Evolutionary conservation across 2,888 invertebrate species (phyloP).

Genomic region (Linhomoeus sp.): DNA sequence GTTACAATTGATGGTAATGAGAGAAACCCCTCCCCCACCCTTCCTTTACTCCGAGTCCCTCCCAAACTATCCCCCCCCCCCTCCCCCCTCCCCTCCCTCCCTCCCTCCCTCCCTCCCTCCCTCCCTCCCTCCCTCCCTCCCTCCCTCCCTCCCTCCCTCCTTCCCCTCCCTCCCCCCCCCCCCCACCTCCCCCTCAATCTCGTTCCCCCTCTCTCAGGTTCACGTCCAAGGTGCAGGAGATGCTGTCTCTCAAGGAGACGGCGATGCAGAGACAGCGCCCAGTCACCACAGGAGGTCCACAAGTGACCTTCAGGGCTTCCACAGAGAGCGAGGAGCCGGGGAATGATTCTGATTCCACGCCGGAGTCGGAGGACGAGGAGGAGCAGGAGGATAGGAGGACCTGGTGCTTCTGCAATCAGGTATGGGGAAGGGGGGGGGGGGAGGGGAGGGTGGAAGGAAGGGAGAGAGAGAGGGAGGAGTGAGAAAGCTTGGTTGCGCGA

Average conservation of each 20-base stretch:
- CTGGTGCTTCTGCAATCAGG: constrained; percentile 20
- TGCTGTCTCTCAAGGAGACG: constrained; percentile 21
- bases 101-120: no score
- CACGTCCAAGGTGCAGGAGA: constrained; percentile 21
- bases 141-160: no score
- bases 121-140: no score
- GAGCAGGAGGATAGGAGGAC: constrained; percentile 4
- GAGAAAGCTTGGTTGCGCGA: no score
- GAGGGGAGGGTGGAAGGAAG: neutral
- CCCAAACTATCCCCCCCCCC: no score
- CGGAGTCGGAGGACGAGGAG: neutral
- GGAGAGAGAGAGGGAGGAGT: no score
- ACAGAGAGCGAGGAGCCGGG: constrained; percentile 9
- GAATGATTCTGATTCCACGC: neutral
- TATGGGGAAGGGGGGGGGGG: neutral
- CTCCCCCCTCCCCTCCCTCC: no score
- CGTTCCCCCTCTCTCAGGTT: constrained; percentile 11
- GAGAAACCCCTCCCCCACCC: no score
- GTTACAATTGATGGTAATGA: neutral
- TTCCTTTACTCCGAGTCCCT: no score
- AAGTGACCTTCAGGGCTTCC: constrained; percentile 2
- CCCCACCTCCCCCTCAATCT: no score
- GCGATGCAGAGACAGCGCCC: constrained; percentile 1
- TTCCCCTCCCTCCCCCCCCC: no score
- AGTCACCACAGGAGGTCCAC: no score